These are phyloP conservation scores for Hirudo medicinalis DNA, from an alignment of 1,140 invertebrate species.

Conservation along the genomic window DNA sequence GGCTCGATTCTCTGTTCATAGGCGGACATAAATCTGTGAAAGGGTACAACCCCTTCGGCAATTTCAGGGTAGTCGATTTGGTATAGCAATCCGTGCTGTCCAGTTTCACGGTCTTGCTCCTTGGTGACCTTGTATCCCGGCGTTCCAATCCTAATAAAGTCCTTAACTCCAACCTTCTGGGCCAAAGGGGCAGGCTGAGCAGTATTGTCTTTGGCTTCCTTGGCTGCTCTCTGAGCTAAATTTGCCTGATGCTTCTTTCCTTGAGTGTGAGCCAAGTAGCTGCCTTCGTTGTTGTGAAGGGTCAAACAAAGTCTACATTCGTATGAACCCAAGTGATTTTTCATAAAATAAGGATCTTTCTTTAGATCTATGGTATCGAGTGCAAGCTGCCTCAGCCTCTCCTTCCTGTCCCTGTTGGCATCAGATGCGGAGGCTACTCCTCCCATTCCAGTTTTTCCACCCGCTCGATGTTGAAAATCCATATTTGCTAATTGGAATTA, in stretches of 20 bases:
- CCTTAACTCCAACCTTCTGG: slow-evolving; percentile 86
- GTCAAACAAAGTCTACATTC: slow-evolving; percentile 98
- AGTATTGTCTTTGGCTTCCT: slow-evolving; percentile 93
- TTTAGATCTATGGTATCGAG: slow-evolving; percentile 96
- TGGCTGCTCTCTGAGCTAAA: slow-evolving; percentile 86
- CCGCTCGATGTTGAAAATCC: slow-evolving; percentile 51
- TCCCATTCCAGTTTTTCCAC: slow-evolving; percentile 94
- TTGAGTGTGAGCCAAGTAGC: slow-evolving; percentile 96
- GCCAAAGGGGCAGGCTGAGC: slow-evolving; percentile 78
- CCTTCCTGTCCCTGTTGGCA: slow-evolving; percentile 86
- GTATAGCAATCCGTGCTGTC: slow-evolving; percentile 91
- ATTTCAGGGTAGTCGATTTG: slow-evolving; percentile 89
- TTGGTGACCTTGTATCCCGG: slow-evolving; percentile 98
- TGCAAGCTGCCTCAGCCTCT: slow-evolving; percentile 84
- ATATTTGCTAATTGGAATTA: slow-evolving; percentile 24
- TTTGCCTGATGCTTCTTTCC: slow-evolving; percentile 99
- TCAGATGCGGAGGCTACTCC: slow-evolving; percentile 98
- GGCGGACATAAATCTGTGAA: slow-evolving; percentile 99
- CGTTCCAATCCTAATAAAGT: slow-evolving; percentile 98
- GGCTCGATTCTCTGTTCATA: slow-evolving; percentile 99
- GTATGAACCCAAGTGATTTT: slow-evolving; percentile 59
- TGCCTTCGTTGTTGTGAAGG: slow-evolving; percentile 97
- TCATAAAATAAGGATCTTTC: slow-evolving; percentile 56
- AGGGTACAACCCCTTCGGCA: slow-evolving; percentile 72
- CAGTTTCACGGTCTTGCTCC: slow-evolving; percentile 82